Conservation (phyloP, 2,888 invertebrate species). For the Invenusta paracnida region DNA sequence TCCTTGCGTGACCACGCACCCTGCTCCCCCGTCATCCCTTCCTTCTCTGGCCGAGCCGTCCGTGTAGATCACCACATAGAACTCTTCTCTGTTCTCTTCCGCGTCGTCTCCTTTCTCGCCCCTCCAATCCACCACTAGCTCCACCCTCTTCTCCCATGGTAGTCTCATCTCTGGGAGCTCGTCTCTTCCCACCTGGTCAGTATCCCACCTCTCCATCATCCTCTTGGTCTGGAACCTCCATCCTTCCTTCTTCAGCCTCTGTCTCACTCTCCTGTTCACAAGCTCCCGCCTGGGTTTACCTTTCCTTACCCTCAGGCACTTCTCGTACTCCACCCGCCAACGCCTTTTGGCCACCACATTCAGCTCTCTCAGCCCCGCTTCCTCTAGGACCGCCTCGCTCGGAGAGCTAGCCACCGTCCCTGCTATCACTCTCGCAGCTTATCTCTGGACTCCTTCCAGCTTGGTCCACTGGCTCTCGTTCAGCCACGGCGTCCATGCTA, state of each 20-base stretch:
- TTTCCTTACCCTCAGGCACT: not conserved
- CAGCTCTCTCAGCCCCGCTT: not conserved
- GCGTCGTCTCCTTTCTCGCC: not conserved
- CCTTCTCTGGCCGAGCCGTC: not conserved
- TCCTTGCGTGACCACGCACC: not conserved
- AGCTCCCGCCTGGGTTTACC: not conserved
- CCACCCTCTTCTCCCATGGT: not conserved
- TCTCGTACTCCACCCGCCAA: not conserved
- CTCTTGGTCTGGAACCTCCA: not conserved
- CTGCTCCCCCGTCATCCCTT: not conserved
- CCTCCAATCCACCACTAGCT: not conserved
- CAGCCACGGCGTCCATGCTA: not conserved
- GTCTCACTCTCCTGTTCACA: not conserved
- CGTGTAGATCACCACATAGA: not conserved
- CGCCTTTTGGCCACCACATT: not conserved
- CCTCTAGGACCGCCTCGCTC: not conserved
- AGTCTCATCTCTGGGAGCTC: not conserved
- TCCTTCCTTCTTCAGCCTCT: not conserved
- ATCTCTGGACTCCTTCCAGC: not conserved
- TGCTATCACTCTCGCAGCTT: conserved; percentile 13
- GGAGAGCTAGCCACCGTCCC: not conserved
- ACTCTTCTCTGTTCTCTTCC: not conserved
- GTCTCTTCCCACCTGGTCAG: not conserved
- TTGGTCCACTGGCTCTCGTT: not conserved
- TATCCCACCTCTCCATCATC: not conserved